Evolutionary conservation across 1,140 invertebrate genomes (phyloP), one percentile per base, ranked within the genome.

Genomic region (Macrobrachium rosenbergii): DNA sequence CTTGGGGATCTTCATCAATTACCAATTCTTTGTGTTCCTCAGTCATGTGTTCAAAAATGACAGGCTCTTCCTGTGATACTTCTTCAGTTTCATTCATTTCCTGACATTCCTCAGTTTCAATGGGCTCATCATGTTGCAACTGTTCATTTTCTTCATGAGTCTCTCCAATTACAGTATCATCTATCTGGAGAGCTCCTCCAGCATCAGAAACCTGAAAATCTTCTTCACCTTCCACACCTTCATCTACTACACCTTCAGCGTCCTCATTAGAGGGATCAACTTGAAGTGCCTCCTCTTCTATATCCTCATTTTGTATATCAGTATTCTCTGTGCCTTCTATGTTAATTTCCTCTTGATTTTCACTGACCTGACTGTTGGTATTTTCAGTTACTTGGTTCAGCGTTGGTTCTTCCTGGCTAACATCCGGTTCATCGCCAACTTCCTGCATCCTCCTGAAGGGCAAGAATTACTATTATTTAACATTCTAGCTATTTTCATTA

Each of bases 381-480:
- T 72, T 12, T 82, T 59, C 45, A 52, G n/a, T 28, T 72, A 5
- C 58, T n/a, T 73, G 58, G 59, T 17, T 69, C 63, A 80, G 14
- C 8, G 10, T 12, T 45, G 60, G 12, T 52, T 87, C 78, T 62
- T 81, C 21, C 23, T 81, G 16, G 17, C 28, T 43, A 23, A 75
- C 59, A 52, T 69, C 72, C 37, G 78, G 77, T 43, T 87, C 78
- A 73, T 82, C 85, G 21, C 52, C 85, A 37, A 37, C 85, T 62
- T 87, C 77, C 76, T 63, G 85, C 85, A 87, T 87, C 59, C 69
- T 87, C 85, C 85, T 87, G 85, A 64, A 60, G 58, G 43, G 21
- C 23, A 5, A 75, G 12, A 59, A 11, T 19, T 21, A 37, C 37
- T 60, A 64, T 43, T 59, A 64, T 62, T 62, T 23, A 28, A 43